These are phyloP conservation scores for Prinia subflava DNA, from an alignment of 2,113 vertebrate genomes.

Conservation along the genomic window DNA sequence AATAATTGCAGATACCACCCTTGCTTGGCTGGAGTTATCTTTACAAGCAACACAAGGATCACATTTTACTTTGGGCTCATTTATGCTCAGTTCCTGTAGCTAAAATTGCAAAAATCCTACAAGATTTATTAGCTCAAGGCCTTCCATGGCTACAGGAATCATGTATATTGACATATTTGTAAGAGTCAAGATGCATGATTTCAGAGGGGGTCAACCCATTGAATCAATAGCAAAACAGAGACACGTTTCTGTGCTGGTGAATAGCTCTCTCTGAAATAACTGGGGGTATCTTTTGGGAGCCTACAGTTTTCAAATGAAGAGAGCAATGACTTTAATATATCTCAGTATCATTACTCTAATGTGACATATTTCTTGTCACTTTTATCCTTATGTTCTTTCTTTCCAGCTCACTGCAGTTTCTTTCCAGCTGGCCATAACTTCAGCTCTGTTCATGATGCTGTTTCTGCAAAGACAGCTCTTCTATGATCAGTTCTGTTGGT, in stretches of 20 bases:
- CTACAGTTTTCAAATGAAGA: neutral
- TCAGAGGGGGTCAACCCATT: neutral
- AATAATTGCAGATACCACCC: neutral
- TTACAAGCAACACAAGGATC: neutral
- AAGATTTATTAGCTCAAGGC: neutral
- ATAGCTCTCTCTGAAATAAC: neutral
- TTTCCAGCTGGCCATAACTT: neutral
- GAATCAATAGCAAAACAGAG: neutral
- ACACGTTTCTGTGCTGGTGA: neutral
- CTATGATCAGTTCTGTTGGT: neutral
- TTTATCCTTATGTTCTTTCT: neutral
- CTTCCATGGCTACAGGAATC: neutral
- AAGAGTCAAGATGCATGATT: neutral
- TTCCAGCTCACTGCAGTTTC: neutral
- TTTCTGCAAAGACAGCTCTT: constrained; percentile 11
- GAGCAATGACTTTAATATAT: neutral
- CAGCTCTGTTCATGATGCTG: neutral
- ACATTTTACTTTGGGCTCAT: neutral
- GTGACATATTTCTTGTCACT: neutral
- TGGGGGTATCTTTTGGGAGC: neutral
- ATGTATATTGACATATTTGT: neutral
- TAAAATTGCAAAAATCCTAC: neutral
- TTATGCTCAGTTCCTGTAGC: neutral
- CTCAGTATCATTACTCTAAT: neutral
- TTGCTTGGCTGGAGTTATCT: neutral